Conservation (phyloP, 2,113 vertebrate genomes). For the Bufo gargarizans region DNA sequence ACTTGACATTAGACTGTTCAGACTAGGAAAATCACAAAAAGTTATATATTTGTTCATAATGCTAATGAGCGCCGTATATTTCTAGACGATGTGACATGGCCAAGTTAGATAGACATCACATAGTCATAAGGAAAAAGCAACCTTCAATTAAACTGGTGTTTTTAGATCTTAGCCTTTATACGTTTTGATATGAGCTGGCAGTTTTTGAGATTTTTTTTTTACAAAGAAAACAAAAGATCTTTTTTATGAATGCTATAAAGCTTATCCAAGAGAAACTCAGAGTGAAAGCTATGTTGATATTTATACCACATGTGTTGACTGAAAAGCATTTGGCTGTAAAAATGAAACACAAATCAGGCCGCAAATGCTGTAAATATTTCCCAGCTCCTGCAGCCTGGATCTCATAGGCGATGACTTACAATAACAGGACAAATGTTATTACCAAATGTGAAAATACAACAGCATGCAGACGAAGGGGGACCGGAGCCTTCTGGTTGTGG, state of each 20-base stretch:
- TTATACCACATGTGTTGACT: conserved; percentile 65
- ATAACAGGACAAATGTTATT: conserved; percentile 61
- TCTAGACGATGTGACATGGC: conserved; percentile 61
- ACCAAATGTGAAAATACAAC: conserved; percentile 53
- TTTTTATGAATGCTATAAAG: conserved; percentile 67
- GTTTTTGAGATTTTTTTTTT: conserved; percentile 62
- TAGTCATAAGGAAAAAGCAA: not conserved
- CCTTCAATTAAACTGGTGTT: conserved; percentile 13
- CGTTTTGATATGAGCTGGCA: conserved; percentile 62
- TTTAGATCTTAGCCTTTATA: conserved; percentile 48
- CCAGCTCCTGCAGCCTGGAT: conserved; percentile 54
- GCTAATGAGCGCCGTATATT: not conserved
- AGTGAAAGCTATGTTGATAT: conserved; percentile 62
- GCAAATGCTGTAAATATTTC: conserved; percentile 62
- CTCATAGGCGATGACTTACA: conserved; percentile 60
- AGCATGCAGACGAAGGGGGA: not conserved
- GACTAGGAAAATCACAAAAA: not conserved
- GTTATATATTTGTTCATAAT: not conserved
- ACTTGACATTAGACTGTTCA: no score
- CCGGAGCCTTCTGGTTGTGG: conserved; percentile 14
- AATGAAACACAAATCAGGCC: conserved; percentile 62
- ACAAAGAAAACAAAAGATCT: conserved; percentile 62
- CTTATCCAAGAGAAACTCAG: conserved; percentile 63
- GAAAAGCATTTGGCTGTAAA: conserved; percentile 64
- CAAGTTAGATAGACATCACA: conserved; percentile 22